These are phyloP conservation scores for Progne subis DNA, from an alignment of 2,113 vertebrate species.

Conservation along the genomic window DNA sequence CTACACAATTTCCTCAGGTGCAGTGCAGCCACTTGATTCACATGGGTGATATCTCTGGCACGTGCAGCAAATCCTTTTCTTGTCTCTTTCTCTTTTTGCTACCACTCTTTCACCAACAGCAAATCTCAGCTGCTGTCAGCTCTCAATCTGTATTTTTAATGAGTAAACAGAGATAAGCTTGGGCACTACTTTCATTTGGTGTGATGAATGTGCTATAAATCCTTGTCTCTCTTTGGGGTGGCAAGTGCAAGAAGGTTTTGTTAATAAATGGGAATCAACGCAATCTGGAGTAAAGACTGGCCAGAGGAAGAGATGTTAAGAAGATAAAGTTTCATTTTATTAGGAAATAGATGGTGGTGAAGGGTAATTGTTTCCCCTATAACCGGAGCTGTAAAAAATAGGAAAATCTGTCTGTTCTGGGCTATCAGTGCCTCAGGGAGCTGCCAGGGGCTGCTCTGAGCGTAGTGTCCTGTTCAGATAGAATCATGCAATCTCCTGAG, in stretches of 20 bases:
- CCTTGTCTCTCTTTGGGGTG: background rate
- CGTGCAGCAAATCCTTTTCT: background rate
- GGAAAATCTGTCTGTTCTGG: background rate
- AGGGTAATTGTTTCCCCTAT: background rate
- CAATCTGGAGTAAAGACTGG: background rate
- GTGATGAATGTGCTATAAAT: background rate
- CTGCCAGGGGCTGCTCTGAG: background rate
- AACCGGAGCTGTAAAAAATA: background rate
- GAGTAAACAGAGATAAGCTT: background rate
- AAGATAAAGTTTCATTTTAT: background rate
- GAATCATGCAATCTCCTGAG: background rate
- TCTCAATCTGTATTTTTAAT: background rate
- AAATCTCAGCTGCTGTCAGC: background rate
- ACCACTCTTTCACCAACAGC: background rate
- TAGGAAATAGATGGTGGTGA: background rate
- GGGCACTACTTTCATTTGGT: background rate
- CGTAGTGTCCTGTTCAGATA: rapidly evolving
- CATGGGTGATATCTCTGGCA: background rate
- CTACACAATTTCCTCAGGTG: background rate
- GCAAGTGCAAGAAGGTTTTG: background rate
- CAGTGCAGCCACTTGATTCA: background rate
- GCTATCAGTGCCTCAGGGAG: background rate
- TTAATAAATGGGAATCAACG: background rate
- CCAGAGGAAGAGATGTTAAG: background rate
- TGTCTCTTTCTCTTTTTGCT: background rate